Conservation (phyloP, 1,140 invertebrate species). For the Drosophila serrata region DNA sequence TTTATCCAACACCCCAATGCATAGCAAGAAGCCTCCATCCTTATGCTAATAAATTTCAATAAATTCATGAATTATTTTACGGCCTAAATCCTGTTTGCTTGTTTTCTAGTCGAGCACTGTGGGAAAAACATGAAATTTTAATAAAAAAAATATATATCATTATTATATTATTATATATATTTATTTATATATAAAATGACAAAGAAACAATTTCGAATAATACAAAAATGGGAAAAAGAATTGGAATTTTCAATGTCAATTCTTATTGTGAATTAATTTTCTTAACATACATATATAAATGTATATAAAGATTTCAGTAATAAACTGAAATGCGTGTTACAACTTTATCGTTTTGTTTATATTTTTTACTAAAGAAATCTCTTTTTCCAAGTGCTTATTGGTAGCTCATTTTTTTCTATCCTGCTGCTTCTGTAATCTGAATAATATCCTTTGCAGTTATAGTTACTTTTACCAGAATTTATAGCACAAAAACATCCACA, state of each 20-base stretch:
- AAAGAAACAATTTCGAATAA: no score
- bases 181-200: no score
- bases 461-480: conserved; percentile 48
- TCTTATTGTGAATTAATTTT: no score
- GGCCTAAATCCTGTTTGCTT: conserved; percentile 40
- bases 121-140: background rate
- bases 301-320: no score
- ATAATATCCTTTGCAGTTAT: conserved; percentile 61
- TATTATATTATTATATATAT: no score
- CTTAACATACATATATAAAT: no score
- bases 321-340: background rate
- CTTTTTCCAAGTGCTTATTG: background rate
- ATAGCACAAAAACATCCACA: conserved; percentile 24
- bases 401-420: conserved; percentile 14
- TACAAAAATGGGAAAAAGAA: no score
- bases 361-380: background rate
- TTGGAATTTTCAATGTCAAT: no score
- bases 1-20: background rate
- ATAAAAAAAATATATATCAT: no score
- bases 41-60: conserved; percentile 77
- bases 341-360: background rate
- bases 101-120: conserved; percentile 3
- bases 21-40: conserved; percentile 21
- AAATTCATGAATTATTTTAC: conserved; percentile 78
- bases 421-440: conserved; percentile 48